Evolutionary conservation across 2,113 vertebrate genomes (phyloP).

Genomic region (Rhinogobius similis): DNA sequence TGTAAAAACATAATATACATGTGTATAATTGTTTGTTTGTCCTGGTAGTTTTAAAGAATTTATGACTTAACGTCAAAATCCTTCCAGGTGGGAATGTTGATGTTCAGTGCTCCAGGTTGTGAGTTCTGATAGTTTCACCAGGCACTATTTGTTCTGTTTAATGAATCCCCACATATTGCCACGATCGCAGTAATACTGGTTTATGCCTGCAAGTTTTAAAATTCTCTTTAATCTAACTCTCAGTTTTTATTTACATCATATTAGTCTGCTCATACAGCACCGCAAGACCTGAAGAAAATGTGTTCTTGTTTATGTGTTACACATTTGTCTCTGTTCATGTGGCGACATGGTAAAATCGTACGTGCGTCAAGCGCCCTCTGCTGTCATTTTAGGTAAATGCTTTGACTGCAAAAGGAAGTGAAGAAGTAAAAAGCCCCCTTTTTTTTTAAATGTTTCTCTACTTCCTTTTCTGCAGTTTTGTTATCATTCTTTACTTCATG

Average conservation of each 20-base stretch:
- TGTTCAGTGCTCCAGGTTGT: constrained; percentile 28
- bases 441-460: constrained; percentile 24
- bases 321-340: constrained; percentile 46
- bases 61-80: constrained; percentile 2
- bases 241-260: neutral
- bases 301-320: constrained; percentile 19
- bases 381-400: constrained; percentile 37
- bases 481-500: constrained; percentile 34
- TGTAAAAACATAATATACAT: constrained; percentile 47
- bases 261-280: neutral
- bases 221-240: neutral
- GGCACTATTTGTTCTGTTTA: constrained; percentile 24
- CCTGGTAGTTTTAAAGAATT: neutral
- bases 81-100: no score
- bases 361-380: constrained; percentile 57
- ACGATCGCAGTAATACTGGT: neutral
- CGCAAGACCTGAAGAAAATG: neutral
- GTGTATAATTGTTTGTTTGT: constrained; percentile 64
- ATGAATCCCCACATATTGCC: constrained; percentile 16
- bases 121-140: constrained; percentile 49
- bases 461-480: constrained; percentile 32
- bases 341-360: constrained; percentile 27
- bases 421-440: constrained; percentile 36
- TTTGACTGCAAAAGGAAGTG: constrained; percentile 23
- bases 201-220: neutral